These are phyloP conservation scores for Enteromius viviparus DNA, from an alignment of 2,797 vertebrate species.

Conservation along the genomic window DNA sequence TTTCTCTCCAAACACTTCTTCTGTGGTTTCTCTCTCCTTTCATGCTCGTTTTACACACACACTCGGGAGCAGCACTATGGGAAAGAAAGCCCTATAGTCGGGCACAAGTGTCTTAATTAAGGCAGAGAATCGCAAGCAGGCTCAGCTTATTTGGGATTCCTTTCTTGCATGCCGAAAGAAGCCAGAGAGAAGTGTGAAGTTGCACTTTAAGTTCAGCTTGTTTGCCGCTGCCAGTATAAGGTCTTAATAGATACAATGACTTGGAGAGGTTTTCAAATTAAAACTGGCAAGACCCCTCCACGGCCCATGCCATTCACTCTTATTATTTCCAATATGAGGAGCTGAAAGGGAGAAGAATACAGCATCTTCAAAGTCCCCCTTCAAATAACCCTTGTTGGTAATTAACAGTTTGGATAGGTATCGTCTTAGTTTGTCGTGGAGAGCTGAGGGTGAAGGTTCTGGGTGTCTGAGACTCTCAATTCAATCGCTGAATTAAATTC, in stretches of 20 bases:
- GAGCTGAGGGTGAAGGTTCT: constrained; percentile 34
- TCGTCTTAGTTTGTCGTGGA: constrained; percentile 40
- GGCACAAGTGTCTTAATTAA: constrained; percentile 70
- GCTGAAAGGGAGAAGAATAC: constrained; percentile 64
- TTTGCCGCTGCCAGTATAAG: constrained; percentile 70
- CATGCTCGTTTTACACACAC: constrained; percentile 61
- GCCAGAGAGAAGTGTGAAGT: constrained; percentile 66
- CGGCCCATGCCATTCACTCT: constrained; percentile 64
- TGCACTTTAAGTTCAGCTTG: constrained; percentile 68
- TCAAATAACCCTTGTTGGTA: constrained; percentile 70
- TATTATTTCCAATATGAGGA: constrained; percentile 64
- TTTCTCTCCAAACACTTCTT: constrained; percentile 65
- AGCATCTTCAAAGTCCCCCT: constrained; percentile 74
- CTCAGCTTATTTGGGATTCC: constrained; percentile 68
- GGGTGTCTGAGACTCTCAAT: constrained; percentile 43
- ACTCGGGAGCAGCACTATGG: constrained; percentile 59
- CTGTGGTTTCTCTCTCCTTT: constrained; percentile 53
- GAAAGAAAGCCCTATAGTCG: constrained; percentile 62
- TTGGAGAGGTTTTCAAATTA: constrained; percentile 71
- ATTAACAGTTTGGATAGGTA: constrained; percentile 62
- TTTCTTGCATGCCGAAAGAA: constrained; percentile 62
- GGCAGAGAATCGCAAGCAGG: constrained; percentile 59
- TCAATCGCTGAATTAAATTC: constrained; percentile 53
- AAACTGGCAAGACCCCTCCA: constrained; percentile 69
- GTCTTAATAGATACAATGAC: constrained; percentile 74